Conservation (phyloP, 2,888 invertebrate genomes). For the Cryptophagus acutangulus region DNA sequence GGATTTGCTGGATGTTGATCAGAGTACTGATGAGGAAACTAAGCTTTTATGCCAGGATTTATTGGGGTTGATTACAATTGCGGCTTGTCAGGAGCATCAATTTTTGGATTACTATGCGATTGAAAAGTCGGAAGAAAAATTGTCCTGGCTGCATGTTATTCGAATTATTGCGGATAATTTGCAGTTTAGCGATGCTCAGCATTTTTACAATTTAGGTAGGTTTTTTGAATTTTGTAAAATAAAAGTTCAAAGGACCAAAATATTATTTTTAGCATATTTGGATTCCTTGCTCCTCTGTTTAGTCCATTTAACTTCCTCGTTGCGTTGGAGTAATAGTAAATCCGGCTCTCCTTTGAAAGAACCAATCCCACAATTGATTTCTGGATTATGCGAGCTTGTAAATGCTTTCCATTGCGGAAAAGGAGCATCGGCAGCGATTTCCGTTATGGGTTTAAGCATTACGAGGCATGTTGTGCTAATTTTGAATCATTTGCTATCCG, state of each 20-base stretch:
- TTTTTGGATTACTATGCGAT: constrained; percentile 32
- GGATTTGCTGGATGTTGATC: constrained; percentile 35
- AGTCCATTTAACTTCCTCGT: constrained; percentile 49
- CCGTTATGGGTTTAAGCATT: constrained; percentile 55
- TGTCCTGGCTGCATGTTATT: constrained; percentile 48
- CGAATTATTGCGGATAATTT: constrained; percentile 50
- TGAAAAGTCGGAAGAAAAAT: constrained; percentile 14
- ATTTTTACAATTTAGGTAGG: constrained; percentile 55
- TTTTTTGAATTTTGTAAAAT: constrained; percentile 3
- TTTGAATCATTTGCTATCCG: constrained; percentile 52
- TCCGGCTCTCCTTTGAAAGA: constrained; percentile 27
- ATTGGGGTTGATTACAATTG: constrained; percentile 41
- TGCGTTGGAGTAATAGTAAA: constrained; percentile 48
- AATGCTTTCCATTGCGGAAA: constrained; percentile 51
- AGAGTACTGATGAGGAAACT: constrained; percentile 28
- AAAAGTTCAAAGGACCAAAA: neutral
- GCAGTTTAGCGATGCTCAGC: constrained; percentile 50
- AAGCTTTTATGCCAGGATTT: constrained; percentile 41
- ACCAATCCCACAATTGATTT: constrained; percentile 44
- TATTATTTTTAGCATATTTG: constrained; percentile 47
- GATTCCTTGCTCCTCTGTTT: constrained; percentile 51
- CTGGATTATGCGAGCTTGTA: constrained; percentile 50
- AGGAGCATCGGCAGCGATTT: constrained; percentile 49
- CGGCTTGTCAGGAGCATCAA: constrained; percentile 39
- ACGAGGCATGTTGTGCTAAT: constrained; percentile 52